A percentile compares a stretch with the other conserved stretches of the same genome.
Conservation (phyloP, 2,888 invertebrate species). For the Dasysyrphus albostriatus region DNA sequence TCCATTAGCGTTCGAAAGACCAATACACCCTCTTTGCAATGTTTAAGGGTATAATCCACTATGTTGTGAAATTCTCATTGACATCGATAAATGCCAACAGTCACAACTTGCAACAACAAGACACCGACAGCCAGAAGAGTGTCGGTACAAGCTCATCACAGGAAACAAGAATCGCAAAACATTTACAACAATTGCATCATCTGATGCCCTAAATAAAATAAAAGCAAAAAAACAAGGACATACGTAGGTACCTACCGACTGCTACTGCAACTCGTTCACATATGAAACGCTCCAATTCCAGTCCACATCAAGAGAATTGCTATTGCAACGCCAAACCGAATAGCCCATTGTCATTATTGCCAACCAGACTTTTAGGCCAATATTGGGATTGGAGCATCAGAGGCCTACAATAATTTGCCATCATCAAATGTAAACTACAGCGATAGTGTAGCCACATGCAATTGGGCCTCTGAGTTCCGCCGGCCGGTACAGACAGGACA, state of each 20-base stretch:
- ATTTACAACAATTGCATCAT: conserved; percentile 67
- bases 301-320: conserved; percentile 51
- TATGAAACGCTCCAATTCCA: neutral
- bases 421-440: conserved; percentile 69
- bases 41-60: conserved; percentile 45
- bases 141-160: conserved; percentile 57
- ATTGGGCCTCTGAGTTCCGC: conserved; percentile 44
- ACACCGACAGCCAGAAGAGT: conserved; percentile 34
- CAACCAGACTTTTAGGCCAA: conserved; percentile 52
- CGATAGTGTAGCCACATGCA: conserved; percentile 49
- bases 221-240: conserved; percentile 35
- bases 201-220: conserved; percentile 15
- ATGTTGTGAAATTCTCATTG: conserved; percentile 42
- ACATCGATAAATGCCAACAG: conserved; percentile 46
- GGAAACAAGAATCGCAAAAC: conserved; percentile 54
- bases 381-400: conserved; percentile 44
- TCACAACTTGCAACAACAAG: conserved; percentile 25
- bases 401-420: conserved; percentile 71
- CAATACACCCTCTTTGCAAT: neutral
- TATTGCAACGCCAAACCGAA: conserved; percentile 51
- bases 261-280: neutral
- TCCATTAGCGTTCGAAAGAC: conserved; percentile 46
- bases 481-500: neutral
- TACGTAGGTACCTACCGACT: neutral
- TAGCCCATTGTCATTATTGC: conserved; percentile 66